Evolutionary conservation across 2,888 invertebrate species (phyloP).

Genomic region (Cheilosia scutellata): DNA sequence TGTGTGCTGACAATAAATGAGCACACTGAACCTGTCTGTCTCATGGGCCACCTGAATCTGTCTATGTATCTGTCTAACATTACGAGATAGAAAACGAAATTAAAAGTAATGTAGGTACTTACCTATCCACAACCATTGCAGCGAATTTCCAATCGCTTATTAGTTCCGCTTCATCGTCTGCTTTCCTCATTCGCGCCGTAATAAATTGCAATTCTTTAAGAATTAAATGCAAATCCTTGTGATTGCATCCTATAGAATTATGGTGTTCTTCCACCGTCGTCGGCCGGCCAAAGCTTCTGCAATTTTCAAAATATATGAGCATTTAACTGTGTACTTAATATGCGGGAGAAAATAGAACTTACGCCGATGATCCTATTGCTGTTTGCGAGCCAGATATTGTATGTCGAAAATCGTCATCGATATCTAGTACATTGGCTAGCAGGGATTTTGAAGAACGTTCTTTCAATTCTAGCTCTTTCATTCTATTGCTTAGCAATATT

Average conservation of each 20-base stretch:
- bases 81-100: too few relatives aligned
- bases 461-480: constrained; percentile 96
- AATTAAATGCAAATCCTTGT: constrained; percentile 95
- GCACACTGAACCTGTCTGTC: constrained; percentile 2
- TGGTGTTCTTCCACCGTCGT: constrained; percentile 91
- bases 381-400: constrained; percentile 86
- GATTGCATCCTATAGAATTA: constrained; percentile 88
- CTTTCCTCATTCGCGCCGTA: constrained; percentile 96
- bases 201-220: constrained; percentile 97
- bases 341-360: constrained; percentile 79
- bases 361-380: constrained; percentile 88
- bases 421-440: constrained; percentile 97
- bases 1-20: neutral
- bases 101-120: constrained; percentile 66
- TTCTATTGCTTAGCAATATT: constrained; percentile 94
- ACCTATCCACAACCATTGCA: constrained; percentile 98
- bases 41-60: neutral
- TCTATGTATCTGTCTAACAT: too few relatives aligned
- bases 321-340: neutral
- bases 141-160: constrained; percentile 99
- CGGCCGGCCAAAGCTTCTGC: constrained; percentile 88
- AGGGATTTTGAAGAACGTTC: constrained; percentile 97
- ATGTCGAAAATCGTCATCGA: constrained; percentile 97
- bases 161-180: constrained; percentile 96
- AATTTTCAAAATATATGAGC: constrained; percentile 33